Evolutionary conservation across 2,113 vertebrate species (phyloP).

Genomic region (Carlito syrichta): DNA sequence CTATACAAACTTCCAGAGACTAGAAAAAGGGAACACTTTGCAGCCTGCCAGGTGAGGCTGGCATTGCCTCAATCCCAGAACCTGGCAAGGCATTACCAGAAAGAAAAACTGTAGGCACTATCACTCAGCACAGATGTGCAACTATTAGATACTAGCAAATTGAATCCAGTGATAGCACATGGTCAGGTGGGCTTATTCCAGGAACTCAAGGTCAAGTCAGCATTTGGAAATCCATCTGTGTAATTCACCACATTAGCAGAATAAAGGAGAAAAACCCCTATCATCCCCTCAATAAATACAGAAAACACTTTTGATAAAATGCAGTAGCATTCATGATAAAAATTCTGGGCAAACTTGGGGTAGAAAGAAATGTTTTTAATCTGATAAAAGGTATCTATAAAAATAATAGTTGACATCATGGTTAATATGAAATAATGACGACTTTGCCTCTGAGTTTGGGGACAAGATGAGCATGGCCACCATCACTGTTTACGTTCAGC

Average conservation of each 20-base stretch:
- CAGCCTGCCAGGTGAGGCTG: not conserved
- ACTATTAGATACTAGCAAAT: not conserved
- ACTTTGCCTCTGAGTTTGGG: not conserved
- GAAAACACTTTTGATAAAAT: not conserved
- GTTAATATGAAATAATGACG: not conserved
- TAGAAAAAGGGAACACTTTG: not conserved
- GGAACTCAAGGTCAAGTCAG: not conserved
- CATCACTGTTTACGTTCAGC: not conserved
- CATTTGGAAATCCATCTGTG: not conserved
- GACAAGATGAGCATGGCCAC: too few species aligned
- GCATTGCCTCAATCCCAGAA: not conserved
- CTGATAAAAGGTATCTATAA: not conserved
- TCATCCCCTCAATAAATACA: not conserved
- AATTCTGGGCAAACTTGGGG: not conserved
- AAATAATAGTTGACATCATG: not conserved
- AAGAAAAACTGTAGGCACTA: not conserved
- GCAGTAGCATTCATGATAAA: not conserved
- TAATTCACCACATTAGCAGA: not conserved
- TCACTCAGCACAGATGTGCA: not conserved
- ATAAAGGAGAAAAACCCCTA: not conserved
- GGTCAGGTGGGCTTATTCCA: too few species aligned
- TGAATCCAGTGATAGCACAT: too few species aligned
- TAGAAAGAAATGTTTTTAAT: not conserved
- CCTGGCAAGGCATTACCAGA: not conserved
- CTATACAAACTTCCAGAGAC: not conserved